phyloP scores from a whole-genome alignment of 2,797 vertebrate genomes.

The Helicolenus hilgendorfi region DNA sequence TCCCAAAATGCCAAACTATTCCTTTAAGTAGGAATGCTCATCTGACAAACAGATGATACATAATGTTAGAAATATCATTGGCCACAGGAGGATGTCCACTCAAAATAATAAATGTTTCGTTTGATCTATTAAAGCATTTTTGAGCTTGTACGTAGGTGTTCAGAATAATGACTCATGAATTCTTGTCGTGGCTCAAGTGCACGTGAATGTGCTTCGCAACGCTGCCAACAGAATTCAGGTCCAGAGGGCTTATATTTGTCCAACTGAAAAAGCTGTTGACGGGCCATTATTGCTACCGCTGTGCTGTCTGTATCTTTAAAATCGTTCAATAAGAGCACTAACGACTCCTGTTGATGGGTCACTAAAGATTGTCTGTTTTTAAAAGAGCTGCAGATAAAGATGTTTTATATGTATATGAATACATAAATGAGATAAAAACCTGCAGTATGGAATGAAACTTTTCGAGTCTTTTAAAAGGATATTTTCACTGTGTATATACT shows the following conservation, averaged over 20 bases:
- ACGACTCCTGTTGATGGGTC: neutral
- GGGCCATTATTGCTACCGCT: neutral
- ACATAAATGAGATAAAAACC: neutral
- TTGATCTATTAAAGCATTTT: neutral
- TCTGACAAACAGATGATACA: neutral
- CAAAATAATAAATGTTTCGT: constrained; percentile 1
- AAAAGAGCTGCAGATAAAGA: neutral
- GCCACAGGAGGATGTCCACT: constrained; percentile 75
- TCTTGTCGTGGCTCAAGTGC: neutral
- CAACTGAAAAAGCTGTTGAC: neutral
- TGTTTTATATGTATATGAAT: neutral
- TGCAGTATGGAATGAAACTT: neutral
- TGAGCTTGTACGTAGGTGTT: no score
- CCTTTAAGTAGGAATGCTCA: neutral
- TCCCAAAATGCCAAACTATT: neutral
- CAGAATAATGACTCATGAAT: neutral
- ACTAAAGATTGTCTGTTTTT: neutral
- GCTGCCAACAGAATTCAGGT: neutral
- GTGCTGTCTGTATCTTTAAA: neutral
- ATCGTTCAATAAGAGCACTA: neutral
- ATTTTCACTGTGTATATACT: neutral
- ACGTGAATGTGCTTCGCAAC: neutral
- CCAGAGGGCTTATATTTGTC: neutral
- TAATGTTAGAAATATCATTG: neutral
- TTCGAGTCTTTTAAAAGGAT: neutral